Percentiles rank a stretch among this genome's conserved stretches.
Conservation (phyloP, 2,888 invertebrate species). For the Dendrolimus pini region DNA sequence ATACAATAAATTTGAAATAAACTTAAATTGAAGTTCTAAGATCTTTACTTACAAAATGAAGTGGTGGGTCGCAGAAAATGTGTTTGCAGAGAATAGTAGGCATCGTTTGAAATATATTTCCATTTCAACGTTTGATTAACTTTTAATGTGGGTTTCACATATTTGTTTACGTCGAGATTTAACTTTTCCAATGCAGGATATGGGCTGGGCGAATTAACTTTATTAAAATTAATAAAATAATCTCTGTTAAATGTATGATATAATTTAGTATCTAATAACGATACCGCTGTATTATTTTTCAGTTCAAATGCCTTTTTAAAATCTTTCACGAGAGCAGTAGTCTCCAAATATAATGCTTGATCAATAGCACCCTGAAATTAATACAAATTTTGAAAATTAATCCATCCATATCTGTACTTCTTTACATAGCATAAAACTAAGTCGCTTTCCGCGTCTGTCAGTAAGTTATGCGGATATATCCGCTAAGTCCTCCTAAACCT, state of each 20-base stretch:
- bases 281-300: slow-evolving; percentile 32
- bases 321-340: slow-evolving; percentile 31
- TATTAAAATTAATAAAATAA: slow-evolving; percentile 50
- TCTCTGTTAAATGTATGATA: slow-evolving; percentile 34
- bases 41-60: slow-evolving; percentile 49
- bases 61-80: slow-evolving; percentile 50
- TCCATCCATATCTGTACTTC: too few species aligned
- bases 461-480: too few species aligned
- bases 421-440: too few species aligned
- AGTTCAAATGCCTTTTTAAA: slow-evolving; percentile 37
- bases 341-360: slow-evolving; percentile 33
- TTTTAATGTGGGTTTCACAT: slow-evolving; percentile 50
- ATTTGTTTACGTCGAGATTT: slow-evolving; percentile 38
- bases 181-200: slow-evolving; percentile 37
- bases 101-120: slow-evolving; percentile 39
- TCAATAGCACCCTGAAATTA: slow-evolving; percentile 53
- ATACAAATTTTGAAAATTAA: neutral
- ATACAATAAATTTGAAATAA: too few species aligned
- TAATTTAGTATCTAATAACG: slow-evolving; percentile 28
- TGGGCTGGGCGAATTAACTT: slow-evolving; percentile 43
- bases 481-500: too few species aligned
- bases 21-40: too few species aligned
- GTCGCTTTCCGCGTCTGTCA: too few species aligned
- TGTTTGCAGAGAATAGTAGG: slow-evolving; percentile 37
- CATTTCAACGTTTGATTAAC: slow-evolving; percentile 51